phyloP scores from a whole-genome alignment of 2,113 vertebrate genomes.

The Macheiramphus alcinus region DNA sequence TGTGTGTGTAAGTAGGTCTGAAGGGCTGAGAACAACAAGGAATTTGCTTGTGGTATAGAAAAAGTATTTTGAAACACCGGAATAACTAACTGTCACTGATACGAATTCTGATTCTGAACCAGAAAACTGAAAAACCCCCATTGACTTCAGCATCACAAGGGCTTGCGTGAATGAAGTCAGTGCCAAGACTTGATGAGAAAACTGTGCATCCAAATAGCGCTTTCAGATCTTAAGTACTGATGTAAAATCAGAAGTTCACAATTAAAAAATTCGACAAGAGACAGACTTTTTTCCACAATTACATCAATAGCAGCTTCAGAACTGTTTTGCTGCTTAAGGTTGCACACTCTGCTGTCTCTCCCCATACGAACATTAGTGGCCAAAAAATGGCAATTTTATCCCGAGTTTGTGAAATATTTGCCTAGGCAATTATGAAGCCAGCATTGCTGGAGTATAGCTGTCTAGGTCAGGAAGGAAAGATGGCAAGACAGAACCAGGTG shows the following conservation, averaged over 20 bases:
- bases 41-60: background rate
- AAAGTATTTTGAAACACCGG: background rate
- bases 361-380: fast-evolving
- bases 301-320: background rate
- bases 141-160: background rate
- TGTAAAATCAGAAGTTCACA: background rate
- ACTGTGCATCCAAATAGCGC: background rate
- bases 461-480: background rate
- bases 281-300: background rate
- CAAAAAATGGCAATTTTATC: background rate
- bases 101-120: background rate
- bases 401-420: background rate
- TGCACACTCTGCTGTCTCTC: background rate
- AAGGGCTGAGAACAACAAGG: background rate
- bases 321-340: background rate
- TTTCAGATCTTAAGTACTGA: background rate
- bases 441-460: background rate
- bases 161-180: background rate
- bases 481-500: background rate
- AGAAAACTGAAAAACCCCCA: background rate
- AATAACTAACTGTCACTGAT: background rate
- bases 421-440: background rate
- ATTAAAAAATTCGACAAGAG: background rate
- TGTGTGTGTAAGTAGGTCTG: background rate
- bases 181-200: background rate